Percentiles rank a stretch among this genome's conserved stretches.
Evolutionary conservation across 2,888 invertebrate genomes (phyloP).

Genomic region (Byasa hedistus): DNA sequence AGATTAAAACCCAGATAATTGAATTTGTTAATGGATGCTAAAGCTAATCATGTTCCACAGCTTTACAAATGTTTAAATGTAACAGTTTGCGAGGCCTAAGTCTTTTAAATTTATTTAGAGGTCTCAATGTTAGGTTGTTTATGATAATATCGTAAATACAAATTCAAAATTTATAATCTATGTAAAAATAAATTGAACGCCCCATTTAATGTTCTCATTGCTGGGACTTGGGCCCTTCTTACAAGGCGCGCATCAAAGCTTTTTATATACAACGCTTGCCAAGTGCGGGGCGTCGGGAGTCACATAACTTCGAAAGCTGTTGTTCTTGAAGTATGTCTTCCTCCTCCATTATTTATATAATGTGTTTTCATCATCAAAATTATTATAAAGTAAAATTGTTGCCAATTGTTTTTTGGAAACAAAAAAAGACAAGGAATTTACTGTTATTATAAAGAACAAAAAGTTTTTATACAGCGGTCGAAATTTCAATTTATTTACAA

Average conservation of each 20-base stretch:
- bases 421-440: background rate
- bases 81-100: background rate
- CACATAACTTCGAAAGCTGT: no score
- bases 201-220: no score
- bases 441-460: background rate
- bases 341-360: no score
- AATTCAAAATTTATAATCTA: no score
- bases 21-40: background rate
- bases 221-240: no score
- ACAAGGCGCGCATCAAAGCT: no score
- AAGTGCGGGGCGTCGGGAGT: no score
- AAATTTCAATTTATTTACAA: background rate
- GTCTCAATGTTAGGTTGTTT: background rate
- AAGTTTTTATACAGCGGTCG: background rate
- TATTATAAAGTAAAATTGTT: background rate
- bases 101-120: background rate
- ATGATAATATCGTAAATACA: background rate
- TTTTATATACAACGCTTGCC: no score
- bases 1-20: background rate
- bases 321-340: no score
- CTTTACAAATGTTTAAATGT: background rate
- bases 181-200: no score
- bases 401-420: background rate
- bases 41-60: background rate
- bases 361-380: no score